A percentile compares a stretch with the other conserved stretches of the same genome.
Evolutionary conservation across 2,797 vertebrate genomes (phyloP).

Genomic region (Tadarida brasiliensis): DNA sequence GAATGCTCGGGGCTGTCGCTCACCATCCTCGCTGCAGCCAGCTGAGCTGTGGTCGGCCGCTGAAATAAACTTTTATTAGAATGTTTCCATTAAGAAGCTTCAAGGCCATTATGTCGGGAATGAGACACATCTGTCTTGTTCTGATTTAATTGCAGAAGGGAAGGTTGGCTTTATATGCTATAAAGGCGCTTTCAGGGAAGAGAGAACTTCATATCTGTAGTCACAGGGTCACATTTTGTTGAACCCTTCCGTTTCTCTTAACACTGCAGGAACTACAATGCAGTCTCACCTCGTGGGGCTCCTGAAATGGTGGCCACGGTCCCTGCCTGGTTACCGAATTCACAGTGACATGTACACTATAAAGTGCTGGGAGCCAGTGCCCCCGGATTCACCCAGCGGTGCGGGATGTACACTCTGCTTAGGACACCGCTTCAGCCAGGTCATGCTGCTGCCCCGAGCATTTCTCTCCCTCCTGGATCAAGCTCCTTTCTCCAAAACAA

Average conservation of each 20-base stretch:
- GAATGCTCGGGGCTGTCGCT: neutral
- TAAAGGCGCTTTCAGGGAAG: constrained; percentile 73
- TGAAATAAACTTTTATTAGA: constrained; percentile 78
- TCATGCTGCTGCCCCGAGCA: neutral
- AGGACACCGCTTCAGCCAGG: neutral
- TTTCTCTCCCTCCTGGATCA: neutral
- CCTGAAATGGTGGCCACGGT: constrained; percentile 25
- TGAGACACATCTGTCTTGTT: constrained; percentile 72
- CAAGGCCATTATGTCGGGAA: constrained; percentile 68
- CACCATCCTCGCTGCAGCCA: neutral
- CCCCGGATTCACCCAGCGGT: neutral
- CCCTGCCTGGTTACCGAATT: constrained; percentile 1
- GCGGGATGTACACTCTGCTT: neutral
- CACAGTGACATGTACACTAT: neutral
- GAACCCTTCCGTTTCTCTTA: constrained; percentile 67
- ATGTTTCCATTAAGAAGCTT: constrained; percentile 69
- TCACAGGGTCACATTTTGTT: constrained; percentile 61
- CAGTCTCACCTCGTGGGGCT: constrained; percentile 67
- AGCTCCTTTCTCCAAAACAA: neutral
- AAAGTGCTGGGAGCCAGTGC: neutral
- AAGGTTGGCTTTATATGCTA: constrained; percentile 69
- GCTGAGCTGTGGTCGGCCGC: constrained; percentile 54
- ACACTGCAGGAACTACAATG: constrained; percentile 62
- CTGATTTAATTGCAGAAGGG: constrained; percentile 73
- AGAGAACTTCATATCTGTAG: constrained; percentile 36